Evolutionary conservation across 2,113 vertebrate species (phyloP).

Genomic region (Puffinus mauretanicus): DNA sequence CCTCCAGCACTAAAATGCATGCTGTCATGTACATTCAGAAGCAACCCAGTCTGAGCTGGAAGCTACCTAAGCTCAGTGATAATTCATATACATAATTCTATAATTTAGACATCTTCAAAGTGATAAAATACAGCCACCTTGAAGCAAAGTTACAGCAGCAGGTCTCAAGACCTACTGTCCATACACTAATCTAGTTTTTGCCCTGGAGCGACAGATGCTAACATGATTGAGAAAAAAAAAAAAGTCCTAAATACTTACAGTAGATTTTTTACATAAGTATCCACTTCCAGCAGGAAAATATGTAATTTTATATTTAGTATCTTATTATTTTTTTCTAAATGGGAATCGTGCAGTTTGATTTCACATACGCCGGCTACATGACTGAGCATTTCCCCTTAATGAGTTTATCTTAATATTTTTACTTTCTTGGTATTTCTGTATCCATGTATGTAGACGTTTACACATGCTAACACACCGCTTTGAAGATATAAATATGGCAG

Average conservation of each 20-base stretch:
- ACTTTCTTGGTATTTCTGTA: neutral
- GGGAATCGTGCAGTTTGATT: accelerated
- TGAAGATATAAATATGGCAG: neutral
- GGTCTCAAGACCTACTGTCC: neutral
- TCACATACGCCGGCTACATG: neutral
- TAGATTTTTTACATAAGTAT: neutral
- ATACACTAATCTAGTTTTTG: neutral
- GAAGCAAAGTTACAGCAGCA: neutral
- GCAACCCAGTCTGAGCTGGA: neutral
- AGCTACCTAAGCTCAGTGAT: neutral
- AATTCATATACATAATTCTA: neutral
- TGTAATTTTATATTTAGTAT: neutral
- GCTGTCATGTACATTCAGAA: neutral
- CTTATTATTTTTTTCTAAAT: neutral
- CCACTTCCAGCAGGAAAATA: neutral
- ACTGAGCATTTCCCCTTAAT: neutral
- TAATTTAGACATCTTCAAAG: neutral
- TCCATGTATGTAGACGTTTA: neutral
- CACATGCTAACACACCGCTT: neutral
- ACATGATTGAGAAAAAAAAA: neutral
- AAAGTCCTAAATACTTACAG: neutral
- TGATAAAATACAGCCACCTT: neutral
- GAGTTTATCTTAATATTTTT: neutral
- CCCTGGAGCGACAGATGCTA: neutral
- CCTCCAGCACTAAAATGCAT: neutral